phyloP scores from a whole-genome alignment of 2,113 vertebrate genomes.

The Picathartes gymnocephalus region DNA sequence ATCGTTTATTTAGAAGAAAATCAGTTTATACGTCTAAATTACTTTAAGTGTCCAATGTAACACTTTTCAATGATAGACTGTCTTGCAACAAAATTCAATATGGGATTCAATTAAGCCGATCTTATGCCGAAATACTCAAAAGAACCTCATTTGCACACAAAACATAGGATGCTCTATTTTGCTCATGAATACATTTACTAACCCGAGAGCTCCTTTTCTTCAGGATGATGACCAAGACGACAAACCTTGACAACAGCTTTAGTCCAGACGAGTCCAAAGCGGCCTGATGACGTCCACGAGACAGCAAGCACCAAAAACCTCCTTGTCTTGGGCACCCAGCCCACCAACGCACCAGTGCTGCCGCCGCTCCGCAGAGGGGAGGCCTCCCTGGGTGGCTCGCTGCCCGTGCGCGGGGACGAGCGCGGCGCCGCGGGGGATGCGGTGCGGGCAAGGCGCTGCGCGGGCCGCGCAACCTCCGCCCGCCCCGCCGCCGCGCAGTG shows the following conservation, averaged over 20 bases:
- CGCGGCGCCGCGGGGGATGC: background rate
- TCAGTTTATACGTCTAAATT: accelerated
- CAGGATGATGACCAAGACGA: background rate
- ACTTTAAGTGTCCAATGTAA: background rate
- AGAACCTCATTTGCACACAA: background rate
- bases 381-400: background rate
- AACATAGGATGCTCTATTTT: background rate
- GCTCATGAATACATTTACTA: background rate
- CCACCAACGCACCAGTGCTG: background rate
- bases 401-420: background rate
- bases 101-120: background rate
- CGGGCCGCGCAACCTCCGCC: background rate
- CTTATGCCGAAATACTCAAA: background rate
- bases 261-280: background rate
- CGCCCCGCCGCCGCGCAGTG: background rate
- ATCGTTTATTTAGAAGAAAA: background rate
- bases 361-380: background rate
- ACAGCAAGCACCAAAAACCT: background rate
- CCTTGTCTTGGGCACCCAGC: background rate
- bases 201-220: conserved; percentile 13
- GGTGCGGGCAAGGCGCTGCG: background rate
- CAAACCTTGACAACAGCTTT: background rate
- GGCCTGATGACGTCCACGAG: conserved; percentile 25
- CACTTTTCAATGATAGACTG: background rate
- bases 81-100: background rate